These are phyloP conservation scores for Helleia helle DNA, from an alignment of 2,888 invertebrate genomes.

Conservation along the genomic window DNA sequence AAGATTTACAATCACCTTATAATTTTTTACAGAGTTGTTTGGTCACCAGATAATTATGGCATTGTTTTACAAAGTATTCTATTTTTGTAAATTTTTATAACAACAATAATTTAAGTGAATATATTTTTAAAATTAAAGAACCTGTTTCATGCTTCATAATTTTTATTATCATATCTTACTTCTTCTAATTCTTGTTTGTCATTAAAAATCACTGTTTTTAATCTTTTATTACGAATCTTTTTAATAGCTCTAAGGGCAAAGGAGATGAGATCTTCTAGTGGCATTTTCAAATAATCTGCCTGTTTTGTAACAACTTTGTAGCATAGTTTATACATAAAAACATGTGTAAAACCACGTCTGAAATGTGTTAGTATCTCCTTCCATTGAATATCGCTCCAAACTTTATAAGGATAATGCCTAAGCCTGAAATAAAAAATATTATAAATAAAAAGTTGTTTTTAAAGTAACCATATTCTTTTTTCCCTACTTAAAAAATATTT, in stretches of 20 bases:
- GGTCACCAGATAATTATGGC: slow-evolving; percentile 6
- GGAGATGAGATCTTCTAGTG: slow-evolving; percentile 33
- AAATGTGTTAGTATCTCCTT: slow-evolving; percentile 39
- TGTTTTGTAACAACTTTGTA: slow-evolving; percentile 20
- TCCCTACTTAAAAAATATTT: too few relatives aligned
- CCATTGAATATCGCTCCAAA: slow-evolving; percentile 58
- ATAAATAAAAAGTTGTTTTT: too few relatives aligned
- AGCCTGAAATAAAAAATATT: slow-evolving; percentile 42
- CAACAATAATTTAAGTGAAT: too few relatives aligned
- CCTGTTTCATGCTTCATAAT: not conserved
- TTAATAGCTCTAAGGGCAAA: slow-evolving; percentile 26
- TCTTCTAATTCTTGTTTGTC: slow-evolving; percentile 31
- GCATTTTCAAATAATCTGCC: slow-evolving; percentile 28
- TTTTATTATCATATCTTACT: slow-evolving; percentile 22
- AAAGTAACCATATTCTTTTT: too few relatives aligned
- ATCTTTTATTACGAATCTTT: slow-evolving; percentile 29
- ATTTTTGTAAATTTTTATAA: not conserved
- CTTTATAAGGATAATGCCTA: slow-evolving; percentile 31
- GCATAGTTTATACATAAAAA: slow-evolving; percentile 36
- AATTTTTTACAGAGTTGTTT: slow-evolving; percentile 34
- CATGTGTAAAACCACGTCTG: slow-evolving; percentile 43
- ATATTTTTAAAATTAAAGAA: not conserved
- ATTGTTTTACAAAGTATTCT: not conserved
- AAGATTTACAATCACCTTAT: slow-evolving; percentile 32
- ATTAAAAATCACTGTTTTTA: slow-evolving; percentile 38